Evolutionary conservation across 2,888 invertebrate genomes (phyloP), one percentile per base, ranked within the genome.

Genomic region (Phyllotreta cruciferae): DNA sequence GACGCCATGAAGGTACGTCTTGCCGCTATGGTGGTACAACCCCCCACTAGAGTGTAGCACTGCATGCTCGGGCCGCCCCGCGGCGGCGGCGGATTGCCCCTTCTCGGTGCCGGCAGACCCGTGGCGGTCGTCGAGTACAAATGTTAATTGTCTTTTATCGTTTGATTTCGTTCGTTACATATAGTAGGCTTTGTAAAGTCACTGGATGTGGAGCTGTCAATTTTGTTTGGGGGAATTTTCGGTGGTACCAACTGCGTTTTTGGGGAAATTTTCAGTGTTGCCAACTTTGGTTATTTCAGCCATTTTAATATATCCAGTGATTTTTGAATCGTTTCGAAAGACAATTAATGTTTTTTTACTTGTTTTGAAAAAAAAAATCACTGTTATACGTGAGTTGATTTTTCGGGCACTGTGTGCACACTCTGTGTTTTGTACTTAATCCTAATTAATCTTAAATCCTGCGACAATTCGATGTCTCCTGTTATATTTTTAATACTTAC

Each of bases 1-100:
- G 93, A 86, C 84, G 90, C 90, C 83, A 90, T 91, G 87, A 92
- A 92, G 89, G 92, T 93, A 85, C 92, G 93, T 84, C 90, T 92
- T 82, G 93, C 93, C 79, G 92, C 93, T 81, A 91, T 92, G 85
- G 91, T 93, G 84, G 86, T 93, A 83, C 93, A 93, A 85, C 91
- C 93, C 77, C 93, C 93, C 82, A 93, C 92, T 85, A 90, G 91
- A 85, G 92, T 90, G 81, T 87, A 85, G 85, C 82, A 80, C 81
- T 79, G 80, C 80, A 81, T 80, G 71, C 71, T 75, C 72, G 73
- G 76, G 66, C 77, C 75, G 74, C 63, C 74, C 69, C 62, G 73
- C 68, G 71, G 73, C 69, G 24, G 24, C 24, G 70, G 70, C 53
- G 67, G 71, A 41, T 63, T 62, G 70, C 70, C 68, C 39, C 57